These are phyloP conservation scores for Entomobrya proxima DNA, from an alignment of 2,888 invertebrate genomes.

Conservation along the genomic window DNA sequence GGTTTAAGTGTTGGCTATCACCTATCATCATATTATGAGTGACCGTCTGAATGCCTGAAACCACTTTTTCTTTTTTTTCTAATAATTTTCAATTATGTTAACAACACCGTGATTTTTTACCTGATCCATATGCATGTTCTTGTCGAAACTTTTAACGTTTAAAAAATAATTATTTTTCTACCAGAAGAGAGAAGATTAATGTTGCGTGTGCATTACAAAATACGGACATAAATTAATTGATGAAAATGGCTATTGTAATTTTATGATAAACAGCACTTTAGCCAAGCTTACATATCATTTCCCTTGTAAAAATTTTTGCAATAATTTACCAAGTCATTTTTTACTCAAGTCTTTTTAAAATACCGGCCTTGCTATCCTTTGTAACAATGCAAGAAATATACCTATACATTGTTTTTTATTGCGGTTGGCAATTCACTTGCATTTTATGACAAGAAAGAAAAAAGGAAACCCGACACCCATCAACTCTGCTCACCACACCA, in stretches of 20 bases:
- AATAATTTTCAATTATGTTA: not conserved
- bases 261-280: not conserved
- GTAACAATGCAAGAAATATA: not conserved
- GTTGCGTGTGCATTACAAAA: slow-evolving; percentile 40
- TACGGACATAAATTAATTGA: slow-evolving; percentile 40
- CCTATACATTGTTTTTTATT: slow-evolving; percentile 1
- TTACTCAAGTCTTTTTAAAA: not conserved
- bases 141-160: not conserved
- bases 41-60: no score
- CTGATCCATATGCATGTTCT: no score
- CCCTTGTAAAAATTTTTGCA: not conserved
- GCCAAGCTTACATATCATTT: not conserved
- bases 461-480: slow-evolving; percentile 28
- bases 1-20: not conserved
- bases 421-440: slow-evolving; percentile 10
- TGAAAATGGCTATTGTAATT: not conserved
- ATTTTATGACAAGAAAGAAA: not conserved
- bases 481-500: not conserved
- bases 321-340: not conserved
- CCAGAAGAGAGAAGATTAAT: slow-evolving; percentile 8
- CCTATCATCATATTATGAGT: no score
- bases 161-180: not conserved
- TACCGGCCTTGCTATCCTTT: not conserved
- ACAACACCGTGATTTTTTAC: not conserved
- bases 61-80: not conserved